Evolutionary conservation across 2,113 vertebrate species (phyloP), one percentile per base, ranked within the genome.

Genomic region (Heterocephalus glaber): DNA sequence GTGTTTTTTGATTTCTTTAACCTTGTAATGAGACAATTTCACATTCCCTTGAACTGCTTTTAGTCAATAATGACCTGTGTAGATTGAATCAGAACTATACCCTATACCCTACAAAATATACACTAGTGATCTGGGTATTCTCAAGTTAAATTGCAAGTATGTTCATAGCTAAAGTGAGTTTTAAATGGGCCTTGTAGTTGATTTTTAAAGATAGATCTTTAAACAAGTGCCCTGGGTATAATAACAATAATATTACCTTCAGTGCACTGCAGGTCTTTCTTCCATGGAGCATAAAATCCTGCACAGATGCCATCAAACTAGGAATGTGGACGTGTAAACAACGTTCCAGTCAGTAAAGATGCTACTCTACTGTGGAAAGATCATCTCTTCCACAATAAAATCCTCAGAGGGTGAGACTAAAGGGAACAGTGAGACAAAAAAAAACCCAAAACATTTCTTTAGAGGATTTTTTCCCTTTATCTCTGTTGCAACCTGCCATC

Each of bases 171-270:
- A 44, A 56, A 94, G 72, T 91, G 70, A 85, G 28, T 61, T 96
- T 95, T 94, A 81, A 95, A 94, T 93, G 60, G n/a, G 20, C 44
- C 70, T 94, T 74, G 26, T 77, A 95, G 90, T 41, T 93, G 56
- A 81, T 77, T 35, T 95, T 97, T 96, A 96, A 97, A 92, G 92
- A 81, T 0, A 86, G 74, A 80, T 84, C 26, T 54, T 93, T 92
- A 85, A 95, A 77, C 58, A 94, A 90, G 66, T 20, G 60, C 8
- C 56, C 33, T 65, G 76, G 58, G 81, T 92, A 1, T 80, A 87
- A 93, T 95, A 96, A 85, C 58, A 44, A 38, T 70, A 65, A 85
- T 24, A 24, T 11, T 49, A 47, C 90, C 84, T 93, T 38, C 49
- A 65, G 58, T 5, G 12, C 68, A 87, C 3, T 0, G 22, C 47